Evolutionary conservation across 2,797 vertebrate species (phyloP).

Genomic region (Todus mexicanus): DNA sequence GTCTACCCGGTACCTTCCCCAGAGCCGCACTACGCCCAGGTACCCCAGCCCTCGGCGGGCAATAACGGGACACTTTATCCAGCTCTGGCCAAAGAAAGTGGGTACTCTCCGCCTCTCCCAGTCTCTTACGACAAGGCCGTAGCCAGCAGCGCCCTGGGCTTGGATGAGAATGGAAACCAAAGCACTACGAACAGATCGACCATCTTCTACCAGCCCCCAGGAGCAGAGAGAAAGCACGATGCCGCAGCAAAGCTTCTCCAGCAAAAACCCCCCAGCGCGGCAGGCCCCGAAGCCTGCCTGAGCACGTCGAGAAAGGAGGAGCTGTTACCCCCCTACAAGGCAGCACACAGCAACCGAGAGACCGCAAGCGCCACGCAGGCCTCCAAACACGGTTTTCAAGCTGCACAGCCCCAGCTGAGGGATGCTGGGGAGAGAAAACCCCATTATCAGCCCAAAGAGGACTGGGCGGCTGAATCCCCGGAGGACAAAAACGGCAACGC

Average conservation of each 20-base stretch:
- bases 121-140: neutral
- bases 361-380: conserved; percentile 35
- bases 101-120: conserved; percentile 46
- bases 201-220: conserved; percentile 55
- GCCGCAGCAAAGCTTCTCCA: conserved; percentile 54
- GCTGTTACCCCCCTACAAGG: neutral
- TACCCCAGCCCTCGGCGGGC: conserved; percentile 71
- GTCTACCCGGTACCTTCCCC: conserved; percentile 84
- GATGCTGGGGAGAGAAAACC: conserved; percentile 55
- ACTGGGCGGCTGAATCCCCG: conserved; percentile 43
- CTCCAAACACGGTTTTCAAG: conserved; percentile 14
- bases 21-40: conserved; percentile 87
- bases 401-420: conserved; percentile 49
- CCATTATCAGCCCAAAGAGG: conserved; percentile 50
- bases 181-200: conserved; percentile 57
- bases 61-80: conserved; percentile 77
- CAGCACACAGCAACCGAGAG: conserved; percentile 38
- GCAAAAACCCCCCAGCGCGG: conserved; percentile 66
- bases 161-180: conserved; percentile 83
- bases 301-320: conserved; percentile 32
- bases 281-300: conserved; percentile 28
- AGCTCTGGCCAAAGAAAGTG: conserved; percentile 83
- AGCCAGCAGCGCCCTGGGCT: neutral
- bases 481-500: conserved; percentile 54
- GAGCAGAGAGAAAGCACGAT: conserved; percentile 70